Evolutionary conservation across 2,797 vertebrate species (phyloP).

Genomic region (Cynopterus sphinx): DNA sequence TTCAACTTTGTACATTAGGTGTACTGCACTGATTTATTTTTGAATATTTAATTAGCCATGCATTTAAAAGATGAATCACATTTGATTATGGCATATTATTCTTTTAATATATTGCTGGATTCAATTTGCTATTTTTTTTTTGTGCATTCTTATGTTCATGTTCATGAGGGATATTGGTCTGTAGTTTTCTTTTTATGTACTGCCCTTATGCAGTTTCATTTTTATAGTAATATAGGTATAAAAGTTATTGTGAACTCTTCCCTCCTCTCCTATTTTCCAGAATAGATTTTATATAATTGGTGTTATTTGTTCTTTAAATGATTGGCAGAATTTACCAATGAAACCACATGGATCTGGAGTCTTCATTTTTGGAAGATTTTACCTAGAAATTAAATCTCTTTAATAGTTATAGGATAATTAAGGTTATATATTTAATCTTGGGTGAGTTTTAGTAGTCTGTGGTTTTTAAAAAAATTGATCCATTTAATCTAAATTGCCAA

Average conservation of each 20-base stretch:
- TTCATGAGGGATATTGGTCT: not conserved
- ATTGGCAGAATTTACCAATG: not conserved
- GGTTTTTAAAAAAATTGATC: not conserved
- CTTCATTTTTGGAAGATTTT: conserved; percentile 5
- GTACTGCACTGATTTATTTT: not conserved
- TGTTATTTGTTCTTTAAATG: not conserved
- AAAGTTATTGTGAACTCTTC: not conserved
- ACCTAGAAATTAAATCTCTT: not conserved
- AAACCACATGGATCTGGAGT: not conserved
- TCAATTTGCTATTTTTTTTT: not conserved
- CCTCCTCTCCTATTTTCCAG: not conserved
- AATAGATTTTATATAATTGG: not conserved
- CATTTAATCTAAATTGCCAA: not conserved
- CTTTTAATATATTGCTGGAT: not conserved
- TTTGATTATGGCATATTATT: not conserved
- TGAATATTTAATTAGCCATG: not conserved
- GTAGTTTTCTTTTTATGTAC: not conserved
- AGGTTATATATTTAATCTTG: not conserved
- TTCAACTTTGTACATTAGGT: not conserved
- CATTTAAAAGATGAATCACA: not conserved
- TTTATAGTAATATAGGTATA: not conserved
- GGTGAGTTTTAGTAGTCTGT: not conserved
- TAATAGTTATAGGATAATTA: not conserved
- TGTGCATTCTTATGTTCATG: not conserved
- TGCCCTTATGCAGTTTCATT: not conserved